Percentiles rank a stretch among this genome's conserved stretches.
Evolutionary conservation across 2,797 vertebrate genomes (phyloP).

Genomic region (Oreortyx pictus): DNA sequence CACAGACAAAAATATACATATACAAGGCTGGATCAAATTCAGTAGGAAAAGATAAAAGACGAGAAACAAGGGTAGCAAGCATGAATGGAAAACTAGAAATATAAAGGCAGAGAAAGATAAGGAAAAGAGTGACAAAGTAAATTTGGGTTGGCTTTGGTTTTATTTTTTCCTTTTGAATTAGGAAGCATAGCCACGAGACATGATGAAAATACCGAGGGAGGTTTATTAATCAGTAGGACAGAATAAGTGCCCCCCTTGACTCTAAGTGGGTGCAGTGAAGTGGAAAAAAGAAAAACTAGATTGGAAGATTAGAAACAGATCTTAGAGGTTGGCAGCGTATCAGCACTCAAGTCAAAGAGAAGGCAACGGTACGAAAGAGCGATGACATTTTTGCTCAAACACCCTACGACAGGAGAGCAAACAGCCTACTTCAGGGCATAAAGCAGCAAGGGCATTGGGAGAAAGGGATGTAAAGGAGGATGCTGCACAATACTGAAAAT

Average conservation of each 20-base stretch:
- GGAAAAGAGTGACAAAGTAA: neutral
- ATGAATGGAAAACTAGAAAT: conserved; percentile 2
- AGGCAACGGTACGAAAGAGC: neutral
- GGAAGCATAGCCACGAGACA: neutral
- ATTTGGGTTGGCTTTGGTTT: neutral
- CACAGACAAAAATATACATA: neutral
- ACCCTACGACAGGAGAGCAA: neutral
- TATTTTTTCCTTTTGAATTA: neutral
- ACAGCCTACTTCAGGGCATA: neutral
- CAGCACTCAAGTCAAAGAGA: neutral
- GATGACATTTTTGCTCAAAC: neutral
- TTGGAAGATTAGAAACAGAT: neutral
- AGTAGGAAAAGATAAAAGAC: neutral
- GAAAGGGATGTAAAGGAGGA: neutral
- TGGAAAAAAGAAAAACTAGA: neutral
- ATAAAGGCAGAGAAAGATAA: neutral
- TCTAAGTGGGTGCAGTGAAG: neutral
- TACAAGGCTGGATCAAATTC: neutral
- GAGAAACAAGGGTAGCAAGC: neutral
- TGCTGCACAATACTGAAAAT: neutral
- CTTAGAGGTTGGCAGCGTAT: neutral
- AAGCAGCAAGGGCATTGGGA: neutral
- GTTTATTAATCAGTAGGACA: neutral
- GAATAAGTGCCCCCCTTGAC: neutral
- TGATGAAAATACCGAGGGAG: neutral